Percentiles rank a stretch among this genome's conserved stretches.
Evolutionary conservation across 2,113 vertebrate genomes (phyloP).

Genomic region (Clarias gariepinus): DNA sequence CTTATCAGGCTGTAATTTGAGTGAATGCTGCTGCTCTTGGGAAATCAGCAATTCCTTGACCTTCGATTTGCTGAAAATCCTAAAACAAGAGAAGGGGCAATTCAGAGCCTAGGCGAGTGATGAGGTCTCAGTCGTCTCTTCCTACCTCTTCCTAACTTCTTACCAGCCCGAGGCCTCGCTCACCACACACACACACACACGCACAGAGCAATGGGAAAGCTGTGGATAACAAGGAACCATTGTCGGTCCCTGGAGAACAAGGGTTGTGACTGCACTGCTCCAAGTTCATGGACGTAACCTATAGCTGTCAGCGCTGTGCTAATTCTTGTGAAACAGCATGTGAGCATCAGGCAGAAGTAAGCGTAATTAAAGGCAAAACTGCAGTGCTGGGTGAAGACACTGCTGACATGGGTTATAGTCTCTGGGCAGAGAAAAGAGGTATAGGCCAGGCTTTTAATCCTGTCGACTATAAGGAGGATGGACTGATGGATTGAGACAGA

Average conservation of each 20-base stretch:
- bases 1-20: slow-evolving; percentile 41
- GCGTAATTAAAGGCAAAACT: slow-evolving; percentile 60
- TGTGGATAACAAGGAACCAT: slow-evolving; percentile 71
- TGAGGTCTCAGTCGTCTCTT: slow-evolving; percentile 58
- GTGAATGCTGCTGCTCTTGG: slow-evolving; percentile 56
- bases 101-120: slow-evolving; percentile 67
- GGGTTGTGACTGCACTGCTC: slow-evolving; percentile 69
- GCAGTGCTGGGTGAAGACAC: slow-evolving; percentile 36
- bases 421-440: slow-evolving; percentile 43
- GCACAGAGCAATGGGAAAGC: slow-evolving; percentile 60
- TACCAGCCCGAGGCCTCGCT: slow-evolving; percentile 41
- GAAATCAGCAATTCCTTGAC: slow-evolving; percentile 67
- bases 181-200: slow-evolving; percentile 35
- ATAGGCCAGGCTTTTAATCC: slow-evolving; percentile 34
- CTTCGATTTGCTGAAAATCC: slow-evolving; percentile 61
- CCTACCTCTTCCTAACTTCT: slow-evolving; percentile 55
- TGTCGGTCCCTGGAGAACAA: slow-evolving; percentile 71
- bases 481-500: background rate
- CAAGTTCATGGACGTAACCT: slow-evolving; percentile 76
- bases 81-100: slow-evolving; percentile 63
- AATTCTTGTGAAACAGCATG: slow-evolving; percentile 62
- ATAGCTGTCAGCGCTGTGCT: slow-evolving; percentile 70
- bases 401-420: slow-evolving; percentile 52
- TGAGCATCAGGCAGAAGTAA: slow-evolving; percentile 58
- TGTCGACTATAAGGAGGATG: slow-evolving; percentile 8